Conservation (phyloP, 2,797 vertebrate genomes). For the Tiaroga cobitis region DNA sequence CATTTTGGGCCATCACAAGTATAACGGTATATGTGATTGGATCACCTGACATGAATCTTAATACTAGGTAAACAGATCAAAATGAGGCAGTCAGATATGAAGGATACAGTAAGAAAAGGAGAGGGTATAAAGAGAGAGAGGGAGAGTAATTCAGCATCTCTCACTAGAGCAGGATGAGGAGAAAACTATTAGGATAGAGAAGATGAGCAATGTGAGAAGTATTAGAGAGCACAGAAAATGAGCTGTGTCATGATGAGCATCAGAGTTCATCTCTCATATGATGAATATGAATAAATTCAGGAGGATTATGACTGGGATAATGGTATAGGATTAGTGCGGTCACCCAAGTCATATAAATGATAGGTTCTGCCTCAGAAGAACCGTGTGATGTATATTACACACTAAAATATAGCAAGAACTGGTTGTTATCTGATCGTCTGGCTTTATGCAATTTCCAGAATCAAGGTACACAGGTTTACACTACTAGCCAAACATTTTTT, state of each 20-base stretch:
- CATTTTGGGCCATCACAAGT: background rate
- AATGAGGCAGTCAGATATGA: background rate
- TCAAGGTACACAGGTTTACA: background rate
- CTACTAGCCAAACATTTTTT: background rate
- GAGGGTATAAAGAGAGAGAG: background rate
- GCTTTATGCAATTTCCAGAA: background rate
- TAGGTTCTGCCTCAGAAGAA: background rate
- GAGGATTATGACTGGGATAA: background rate
- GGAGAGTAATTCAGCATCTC: background rate
- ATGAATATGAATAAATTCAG: slow-evolving; percentile 4
- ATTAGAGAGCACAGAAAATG: background rate
- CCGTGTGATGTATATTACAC: background rate
- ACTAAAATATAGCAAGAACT: background rate
- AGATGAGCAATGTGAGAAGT: background rate
- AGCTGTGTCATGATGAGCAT: slow-evolving; percentile 3
- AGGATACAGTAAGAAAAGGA: background rate
- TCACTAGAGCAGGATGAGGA: background rate
- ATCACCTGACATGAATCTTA: background rate
- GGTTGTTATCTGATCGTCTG: too few species aligned
- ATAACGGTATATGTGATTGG: background rate
- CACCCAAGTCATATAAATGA: background rate
- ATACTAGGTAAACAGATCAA: background rate
- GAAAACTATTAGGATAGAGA: background rate
- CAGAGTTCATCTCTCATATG: background rate
- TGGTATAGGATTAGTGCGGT: background rate